Percentiles rank a stretch among this genome's conserved stretches.
Conservation (phyloP, 1,140 invertebrate genomes). For the Temnothorax curvispinosus region DNA sequence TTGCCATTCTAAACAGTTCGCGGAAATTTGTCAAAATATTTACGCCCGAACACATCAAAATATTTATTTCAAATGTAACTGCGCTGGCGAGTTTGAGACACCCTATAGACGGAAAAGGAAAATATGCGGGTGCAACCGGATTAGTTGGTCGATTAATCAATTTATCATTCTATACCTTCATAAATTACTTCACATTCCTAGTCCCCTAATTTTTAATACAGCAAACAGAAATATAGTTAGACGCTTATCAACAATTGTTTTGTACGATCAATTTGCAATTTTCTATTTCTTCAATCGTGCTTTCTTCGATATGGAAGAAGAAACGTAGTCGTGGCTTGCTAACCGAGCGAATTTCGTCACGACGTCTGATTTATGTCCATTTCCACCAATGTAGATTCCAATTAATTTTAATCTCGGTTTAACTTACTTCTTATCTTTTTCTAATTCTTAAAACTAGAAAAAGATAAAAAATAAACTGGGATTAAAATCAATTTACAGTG, state of each 20-base stretch:
- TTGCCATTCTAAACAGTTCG: neutral
- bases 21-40: slow-evolving; percentile 26
- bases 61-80: slow-evolving; percentile 2
- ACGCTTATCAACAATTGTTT: neutral
- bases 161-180: neutral
- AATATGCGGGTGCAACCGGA: neutral
- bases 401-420: too few species aligned
- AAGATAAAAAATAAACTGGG: too few species aligned
- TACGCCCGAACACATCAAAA: neutral
- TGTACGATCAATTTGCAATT: neutral
- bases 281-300: neutral
- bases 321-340: neutral
- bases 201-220: neutral
- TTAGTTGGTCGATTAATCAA: neutral
- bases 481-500: too few species aligned
- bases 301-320: neutral
- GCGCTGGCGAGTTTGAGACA: neutral
- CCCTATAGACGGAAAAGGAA: neutral
- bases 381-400: too few species aligned
- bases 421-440: too few species aligned
- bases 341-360: neutral
- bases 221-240: neutral
- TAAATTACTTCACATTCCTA: neutral
- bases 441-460: too few species aligned
- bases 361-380: neutral